These are phyloP conservation scores for Sarcoramphus papa DNA, from an alignment of 2,797 vertebrate species.

Conservation along the genomic window DNA sequence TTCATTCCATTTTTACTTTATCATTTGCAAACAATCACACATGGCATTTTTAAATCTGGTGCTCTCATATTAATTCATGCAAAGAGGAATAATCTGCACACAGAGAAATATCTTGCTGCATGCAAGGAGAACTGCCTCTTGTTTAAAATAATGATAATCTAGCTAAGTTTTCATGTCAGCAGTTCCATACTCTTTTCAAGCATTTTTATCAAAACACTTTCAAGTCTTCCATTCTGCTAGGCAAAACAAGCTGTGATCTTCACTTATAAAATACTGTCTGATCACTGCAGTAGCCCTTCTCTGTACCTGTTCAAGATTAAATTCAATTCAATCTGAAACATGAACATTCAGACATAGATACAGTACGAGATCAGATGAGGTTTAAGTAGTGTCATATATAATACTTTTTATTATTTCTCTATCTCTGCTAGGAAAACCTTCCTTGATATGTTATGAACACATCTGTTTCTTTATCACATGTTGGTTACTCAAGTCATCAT, in stretches of 20 bases:
- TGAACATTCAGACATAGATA: not conserved
- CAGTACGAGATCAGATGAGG: not conserved
- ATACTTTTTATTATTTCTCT: not conserved
- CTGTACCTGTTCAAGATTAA: not conserved
- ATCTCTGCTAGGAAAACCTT: not conserved
- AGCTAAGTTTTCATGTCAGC: not conserved
- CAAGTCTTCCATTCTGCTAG: not conserved
- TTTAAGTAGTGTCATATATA: not conserved
- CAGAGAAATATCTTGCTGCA: not conserved
- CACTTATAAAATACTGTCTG: not conserved
- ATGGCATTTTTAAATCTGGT: not conserved
- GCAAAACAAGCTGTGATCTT: not conserved
- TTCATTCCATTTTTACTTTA: not conserved
- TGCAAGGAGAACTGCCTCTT: not conserved
- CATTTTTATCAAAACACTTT: not conserved
- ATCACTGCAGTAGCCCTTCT: not conserved
- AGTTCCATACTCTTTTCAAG: not conserved
- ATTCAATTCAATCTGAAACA: not conserved
- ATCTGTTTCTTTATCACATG: not conserved
- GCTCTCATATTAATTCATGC: not conserved
- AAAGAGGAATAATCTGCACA: not conserved
- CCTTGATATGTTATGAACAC: not conserved
- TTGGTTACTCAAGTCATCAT: not conserved
- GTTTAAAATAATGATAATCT: not conserved
- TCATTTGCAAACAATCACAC: not conserved